Conservation (phyloP, 2,797 vertebrate genomes). For the Babyrousa celebensis region DNA sequence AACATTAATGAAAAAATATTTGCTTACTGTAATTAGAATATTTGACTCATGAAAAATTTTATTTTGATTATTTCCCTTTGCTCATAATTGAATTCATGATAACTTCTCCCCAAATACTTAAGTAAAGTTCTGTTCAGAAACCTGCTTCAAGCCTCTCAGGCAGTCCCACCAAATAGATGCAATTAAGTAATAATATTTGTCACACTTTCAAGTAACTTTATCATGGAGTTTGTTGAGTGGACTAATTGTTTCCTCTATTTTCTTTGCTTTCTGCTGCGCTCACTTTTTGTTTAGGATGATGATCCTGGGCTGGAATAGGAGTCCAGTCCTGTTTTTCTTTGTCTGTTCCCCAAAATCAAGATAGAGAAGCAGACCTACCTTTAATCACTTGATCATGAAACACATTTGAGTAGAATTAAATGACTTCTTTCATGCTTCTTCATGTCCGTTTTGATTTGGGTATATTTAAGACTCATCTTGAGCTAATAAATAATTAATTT, state of each 20-base stretch:
- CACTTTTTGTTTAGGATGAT: neutral
- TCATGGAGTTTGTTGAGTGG: conserved; percentile 24
- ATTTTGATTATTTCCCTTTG: conserved; percentile 32
- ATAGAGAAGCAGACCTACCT: neutral
- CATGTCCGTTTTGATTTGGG: neutral
- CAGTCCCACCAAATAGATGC: neutral
- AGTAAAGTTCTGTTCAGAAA: conserved; percentile 41
- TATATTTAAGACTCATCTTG: neutral
- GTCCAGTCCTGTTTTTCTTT: conserved; percentile 23
- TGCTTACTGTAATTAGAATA: conserved; percentile 1
- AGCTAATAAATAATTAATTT: conserved; percentile 44
- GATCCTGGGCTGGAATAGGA: neutral
- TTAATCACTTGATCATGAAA: neutral
- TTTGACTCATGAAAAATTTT: neutral
- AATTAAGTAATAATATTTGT: conserved; percentile 25
- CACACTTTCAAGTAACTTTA: neutral
- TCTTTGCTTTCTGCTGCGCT: conserved; percentile 33
- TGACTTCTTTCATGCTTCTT: neutral
- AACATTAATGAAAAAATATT: conserved; percentile 27
- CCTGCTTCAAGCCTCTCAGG: neutral
- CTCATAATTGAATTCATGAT: conserved; percentile 53
- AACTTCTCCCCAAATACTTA: neutral
- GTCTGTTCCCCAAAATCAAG: conserved; percentile 11
- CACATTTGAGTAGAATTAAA: neutral
- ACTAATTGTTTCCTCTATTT: neutral